phyloP scores from a whole-genome alignment of 2,797 vertebrate species.

The Ibycter americanus region DNA sequence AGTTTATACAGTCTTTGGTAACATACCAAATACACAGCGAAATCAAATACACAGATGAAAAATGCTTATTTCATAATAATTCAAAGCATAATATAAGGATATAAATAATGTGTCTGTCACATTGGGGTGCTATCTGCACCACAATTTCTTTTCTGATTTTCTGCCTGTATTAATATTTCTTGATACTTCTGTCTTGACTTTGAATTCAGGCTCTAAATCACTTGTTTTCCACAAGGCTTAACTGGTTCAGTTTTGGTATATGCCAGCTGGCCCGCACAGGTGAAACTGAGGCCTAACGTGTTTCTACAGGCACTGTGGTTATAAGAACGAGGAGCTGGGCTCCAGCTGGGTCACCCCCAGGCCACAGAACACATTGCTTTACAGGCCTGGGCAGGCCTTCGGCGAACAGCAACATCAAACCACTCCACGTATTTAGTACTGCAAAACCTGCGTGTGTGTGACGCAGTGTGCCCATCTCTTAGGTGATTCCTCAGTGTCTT shows the following conservation, averaged over 20 bases:
- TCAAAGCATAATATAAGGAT: background rate
- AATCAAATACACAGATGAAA: background rate
- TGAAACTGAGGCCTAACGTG: background rate
- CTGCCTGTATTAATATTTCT: background rate
- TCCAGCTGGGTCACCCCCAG: background rate
- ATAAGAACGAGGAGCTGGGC: background rate
- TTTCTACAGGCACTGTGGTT: background rate
- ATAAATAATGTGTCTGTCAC: background rate
- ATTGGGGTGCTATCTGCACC: background rate
- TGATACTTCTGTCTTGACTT: background rate
- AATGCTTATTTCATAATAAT: background rate
- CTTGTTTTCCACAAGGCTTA: background rate
- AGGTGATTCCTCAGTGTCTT: background rate
- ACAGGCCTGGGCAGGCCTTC: background rate
- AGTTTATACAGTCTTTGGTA: background rate
- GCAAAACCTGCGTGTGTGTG: fast-evolving
- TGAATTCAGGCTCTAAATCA: background rate
- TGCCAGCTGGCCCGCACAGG: background rate
- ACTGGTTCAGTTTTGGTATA: background rate
- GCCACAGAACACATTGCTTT: background rate
- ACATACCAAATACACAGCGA: background rate
- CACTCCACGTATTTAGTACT: background rate
- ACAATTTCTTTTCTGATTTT: background rate
- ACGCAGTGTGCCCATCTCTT: background rate
- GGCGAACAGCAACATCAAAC: background rate